These are phyloP conservation scores for Sycophaga agraensis DNA, from an alignment of 1,140 invertebrate species.

Conservation along the genomic window DNA sequence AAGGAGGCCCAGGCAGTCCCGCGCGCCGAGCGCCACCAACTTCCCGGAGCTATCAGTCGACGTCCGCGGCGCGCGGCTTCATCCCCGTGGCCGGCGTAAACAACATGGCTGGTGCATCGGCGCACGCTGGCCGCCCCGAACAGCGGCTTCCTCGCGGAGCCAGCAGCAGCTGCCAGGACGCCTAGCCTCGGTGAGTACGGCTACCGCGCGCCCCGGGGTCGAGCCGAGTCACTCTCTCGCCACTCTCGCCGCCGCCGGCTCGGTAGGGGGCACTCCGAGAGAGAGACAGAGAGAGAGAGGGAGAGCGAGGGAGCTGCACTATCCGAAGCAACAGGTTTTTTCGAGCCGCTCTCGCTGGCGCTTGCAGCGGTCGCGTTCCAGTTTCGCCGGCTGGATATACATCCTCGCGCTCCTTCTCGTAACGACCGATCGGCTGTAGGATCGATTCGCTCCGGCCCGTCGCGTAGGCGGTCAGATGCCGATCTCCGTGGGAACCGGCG, in stretches of 20 bases:
- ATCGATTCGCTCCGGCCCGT: too few relatives aligned
- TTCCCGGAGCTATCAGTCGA: too few relatives aligned
- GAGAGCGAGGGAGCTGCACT: background rate
- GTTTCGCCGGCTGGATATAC: background rate
- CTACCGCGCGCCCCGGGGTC: background rate
- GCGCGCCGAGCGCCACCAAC: too few relatives aligned
- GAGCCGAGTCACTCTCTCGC: background rate
- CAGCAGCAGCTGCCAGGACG: background rate
- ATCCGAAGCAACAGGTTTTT: conserved; percentile 23
- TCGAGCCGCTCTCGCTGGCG: background rate
- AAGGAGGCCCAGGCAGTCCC: too few relatives aligned
- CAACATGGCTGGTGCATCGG: background rate
- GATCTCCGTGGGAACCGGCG: too few relatives aligned
- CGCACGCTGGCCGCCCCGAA: background rate
- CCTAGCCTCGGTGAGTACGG: background rate
- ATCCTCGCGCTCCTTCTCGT: too few relatives aligned
- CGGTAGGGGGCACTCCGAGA: too few relatives aligned
- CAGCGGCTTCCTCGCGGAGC: too few relatives aligned
- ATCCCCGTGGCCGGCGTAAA: background rate
- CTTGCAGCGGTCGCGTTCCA: background rate
- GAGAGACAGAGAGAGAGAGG: too few relatives aligned
- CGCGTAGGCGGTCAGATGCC: too few relatives aligned
- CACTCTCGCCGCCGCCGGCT: background rate
- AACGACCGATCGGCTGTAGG: too few relatives aligned
- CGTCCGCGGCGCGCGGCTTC: too few relatives aligned